Percentiles rank a stretch among this genome's conserved stretches.
Evolutionary conservation across 2,113 vertebrate genomes (phyloP).

Genomic region (Rattus norvegicus): GRCr8 NC_086027.1:113426501-113427000

Average conservation of each 20-base stretch:
- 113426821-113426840: not conserved
- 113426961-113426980: not conserved
- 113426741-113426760: not conserved
- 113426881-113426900: not conserved
- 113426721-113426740: not conserved
- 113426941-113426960: not conserved
- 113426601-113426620: slow-evolving; percentile 57
- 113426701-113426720: not conserved
- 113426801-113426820: not conserved
- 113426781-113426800: not conserved
- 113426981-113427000: not conserved
- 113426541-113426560: not conserved
- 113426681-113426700: not conserved
- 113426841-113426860: not conserved
- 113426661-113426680: not conserved
- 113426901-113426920: not conserved
- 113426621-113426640: not conserved
- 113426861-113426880: not conserved
- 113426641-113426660: not conserved
- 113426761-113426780: too few species aligned
- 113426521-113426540: not conserved
- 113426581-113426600: not conserved
- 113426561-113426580: not conserved
- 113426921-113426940: too few species aligned
- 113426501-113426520: not conserved